Evolutionary conservation across 1,140 invertebrate genomes (phyloP), one percentile per base, ranked within the genome.

Genomic region (Drosophila sturtevanti): DNA sequence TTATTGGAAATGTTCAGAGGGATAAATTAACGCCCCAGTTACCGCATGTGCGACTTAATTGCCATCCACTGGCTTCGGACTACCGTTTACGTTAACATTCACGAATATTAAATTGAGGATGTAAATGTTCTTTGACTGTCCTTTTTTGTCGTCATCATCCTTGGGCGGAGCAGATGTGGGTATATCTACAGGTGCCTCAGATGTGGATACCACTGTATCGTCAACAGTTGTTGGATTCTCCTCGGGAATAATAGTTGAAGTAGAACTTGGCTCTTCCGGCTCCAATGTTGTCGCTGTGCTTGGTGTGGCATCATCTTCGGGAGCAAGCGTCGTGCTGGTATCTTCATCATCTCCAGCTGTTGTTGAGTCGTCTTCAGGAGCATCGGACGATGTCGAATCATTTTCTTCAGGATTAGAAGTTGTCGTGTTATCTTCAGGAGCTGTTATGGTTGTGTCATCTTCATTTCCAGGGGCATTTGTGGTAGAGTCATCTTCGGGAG

Each of bases 61-160:
- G 41, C 9, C 27, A 35, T 9, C 18, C 5, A 18, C 54, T 3
- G 31, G 27, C 54, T 54, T n/a, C 16, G n/a, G 54, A 21, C n/a
- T 38, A 18, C 70, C 81, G 44, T 68, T 74, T 4, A 86, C 61
- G 71, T 87, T 63, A 3, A 77, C 70, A 56, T 86, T 87, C 4
- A 87, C 54, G 22, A 75, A 58, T 31, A 87, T 81, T 27, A 86
- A 64, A 66, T 86, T 86, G 1, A 86, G 67, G n/a, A 86, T 75
- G 54, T 78, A 87, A 63, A 81, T 72, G 55, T 86, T 86, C 27
- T 80, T 81, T 9, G 64, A 16, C 35, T 12, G 5, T 41, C 72
- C 14, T 59, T 60, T 48, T 21, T 21, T 21, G 21, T 10, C 58
- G 3, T 62, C 72, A n/a, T 73, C 74, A 27, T 71, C 79, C 0